A percentile compares a stretch with the other conserved stretches of the same genome.
phyloP scores from a whole-genome alignment of 1,140 invertebrate genomes.

The Platorchestia sp. region DNA sequence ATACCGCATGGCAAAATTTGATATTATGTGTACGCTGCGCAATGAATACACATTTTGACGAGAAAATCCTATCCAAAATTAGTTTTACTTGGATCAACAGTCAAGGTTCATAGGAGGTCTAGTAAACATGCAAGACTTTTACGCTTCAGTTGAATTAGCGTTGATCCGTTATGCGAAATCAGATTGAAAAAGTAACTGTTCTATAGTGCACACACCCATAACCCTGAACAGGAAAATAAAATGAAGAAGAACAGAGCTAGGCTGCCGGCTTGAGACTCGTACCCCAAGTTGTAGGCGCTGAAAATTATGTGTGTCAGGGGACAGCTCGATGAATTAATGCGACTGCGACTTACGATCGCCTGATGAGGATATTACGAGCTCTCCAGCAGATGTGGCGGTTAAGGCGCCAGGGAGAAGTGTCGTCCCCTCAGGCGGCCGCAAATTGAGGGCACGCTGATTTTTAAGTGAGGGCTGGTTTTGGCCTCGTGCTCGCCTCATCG shows the following conservation, averaged over 20 bases:
- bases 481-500: neutral
- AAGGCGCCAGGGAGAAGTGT: neutral
- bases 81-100: no score
- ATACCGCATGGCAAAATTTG: no score
- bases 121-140: no score
- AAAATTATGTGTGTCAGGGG: conserved; percentile 12
- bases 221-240: neutral
- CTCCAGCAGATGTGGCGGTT: neutral
- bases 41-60: no score
- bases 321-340: neutral
- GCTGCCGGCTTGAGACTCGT: neutral
- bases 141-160: no score
- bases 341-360: conserved; percentile 22
- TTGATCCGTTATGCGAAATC: no score
- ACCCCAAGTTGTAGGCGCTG: conserved; percentile 16
- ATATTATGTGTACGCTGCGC: no score
- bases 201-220: no score
- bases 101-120: no score
- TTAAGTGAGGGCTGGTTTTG: neutral
- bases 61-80: no score
- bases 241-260: neutral
- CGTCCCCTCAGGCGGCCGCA: neutral
- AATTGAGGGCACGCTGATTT: neutral
- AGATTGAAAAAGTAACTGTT: no score
- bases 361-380: conserved; percentile 24